Conservation (phyloP, 2,113 vertebrate genomes). For the Microtus oregoni region DNA sequence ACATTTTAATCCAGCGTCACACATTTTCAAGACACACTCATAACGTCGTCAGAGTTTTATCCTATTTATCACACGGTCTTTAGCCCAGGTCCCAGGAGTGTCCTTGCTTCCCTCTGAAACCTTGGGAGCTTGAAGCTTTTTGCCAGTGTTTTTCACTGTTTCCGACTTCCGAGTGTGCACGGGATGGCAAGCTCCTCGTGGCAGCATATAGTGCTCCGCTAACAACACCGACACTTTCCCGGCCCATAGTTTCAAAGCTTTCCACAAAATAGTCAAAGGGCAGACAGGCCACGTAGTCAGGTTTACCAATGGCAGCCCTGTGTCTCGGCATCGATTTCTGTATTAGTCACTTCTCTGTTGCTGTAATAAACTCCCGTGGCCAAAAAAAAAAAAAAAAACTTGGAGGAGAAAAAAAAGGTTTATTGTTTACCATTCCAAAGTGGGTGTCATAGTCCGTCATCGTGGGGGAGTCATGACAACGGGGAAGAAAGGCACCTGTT, state of each 20-base stretch:
- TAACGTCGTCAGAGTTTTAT: neutral
- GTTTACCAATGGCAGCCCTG: neutral
- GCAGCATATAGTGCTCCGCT: neutral
- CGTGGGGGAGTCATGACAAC: rapidly evolving
- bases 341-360: neutral
- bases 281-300: neutral
- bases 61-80: neutral
- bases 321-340: neutral
- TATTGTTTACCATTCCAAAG: neutral
- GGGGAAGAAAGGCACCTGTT: neutral
- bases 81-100: neutral
- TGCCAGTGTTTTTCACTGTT: neutral
- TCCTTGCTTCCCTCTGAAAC: neutral
- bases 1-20: neutral
- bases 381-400: neutral
- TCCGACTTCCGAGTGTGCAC: neutral
- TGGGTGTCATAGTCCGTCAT: neutral
- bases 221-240: neutral
- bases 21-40: neutral
- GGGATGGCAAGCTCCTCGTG: neutral
- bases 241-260: too few relatives aligned
- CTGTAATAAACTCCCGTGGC: neutral
- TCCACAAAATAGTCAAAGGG: neutral
- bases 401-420: neutral
- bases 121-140: neutral